These are phyloP conservation scores for Poecile montanus DNA, from an alignment of 2,797 vertebrate species.

Conservation along the genomic window DNA sequence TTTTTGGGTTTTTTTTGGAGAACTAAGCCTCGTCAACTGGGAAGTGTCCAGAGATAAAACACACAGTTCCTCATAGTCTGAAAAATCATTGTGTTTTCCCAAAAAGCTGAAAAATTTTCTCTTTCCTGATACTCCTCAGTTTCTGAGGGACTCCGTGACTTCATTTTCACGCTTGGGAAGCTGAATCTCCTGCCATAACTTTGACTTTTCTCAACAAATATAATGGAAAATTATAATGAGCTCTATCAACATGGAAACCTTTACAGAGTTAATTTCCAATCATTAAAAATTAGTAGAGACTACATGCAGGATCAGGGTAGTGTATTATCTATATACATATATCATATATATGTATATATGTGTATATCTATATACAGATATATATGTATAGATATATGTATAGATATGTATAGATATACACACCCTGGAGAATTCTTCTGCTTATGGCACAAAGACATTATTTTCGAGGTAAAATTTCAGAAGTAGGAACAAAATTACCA, in stretches of 20 bases:
- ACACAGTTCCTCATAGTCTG: rapidly evolving
- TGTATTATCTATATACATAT: too few relatives aligned
- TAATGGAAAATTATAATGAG: background rate
- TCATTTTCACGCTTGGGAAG: background rate
- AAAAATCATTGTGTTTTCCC: background rate
- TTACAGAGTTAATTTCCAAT: background rate
- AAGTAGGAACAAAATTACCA: background rate
- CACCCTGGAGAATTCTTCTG: background rate
- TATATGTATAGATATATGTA: background rate
- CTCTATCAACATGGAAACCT: background rate
- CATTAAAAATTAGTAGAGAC: background rate
- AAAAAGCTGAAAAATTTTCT: background rate
- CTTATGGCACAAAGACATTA: background rate
- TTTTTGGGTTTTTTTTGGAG: background rate
- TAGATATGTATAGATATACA: too few relatives aligned
- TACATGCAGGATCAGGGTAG: too few relatives aligned
- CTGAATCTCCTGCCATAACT: background rate
- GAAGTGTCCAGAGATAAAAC: background rate
- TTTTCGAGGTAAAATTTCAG: background rate
- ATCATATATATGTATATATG: too few relatives aligned
- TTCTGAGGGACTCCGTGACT: background rate
- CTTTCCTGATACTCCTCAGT: background rate
- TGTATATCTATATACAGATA: too few relatives aligned
- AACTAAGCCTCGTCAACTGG: background rate
- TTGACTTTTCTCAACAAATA: background rate